A percentile compares a stretch with the other conserved stretches of the same genome.
These are phyloP conservation scores for Ctenochaetus hawaiiensis DNA, from an alignment of 2,797 vertebrate species.

Conservation along the genomic window DNA sequence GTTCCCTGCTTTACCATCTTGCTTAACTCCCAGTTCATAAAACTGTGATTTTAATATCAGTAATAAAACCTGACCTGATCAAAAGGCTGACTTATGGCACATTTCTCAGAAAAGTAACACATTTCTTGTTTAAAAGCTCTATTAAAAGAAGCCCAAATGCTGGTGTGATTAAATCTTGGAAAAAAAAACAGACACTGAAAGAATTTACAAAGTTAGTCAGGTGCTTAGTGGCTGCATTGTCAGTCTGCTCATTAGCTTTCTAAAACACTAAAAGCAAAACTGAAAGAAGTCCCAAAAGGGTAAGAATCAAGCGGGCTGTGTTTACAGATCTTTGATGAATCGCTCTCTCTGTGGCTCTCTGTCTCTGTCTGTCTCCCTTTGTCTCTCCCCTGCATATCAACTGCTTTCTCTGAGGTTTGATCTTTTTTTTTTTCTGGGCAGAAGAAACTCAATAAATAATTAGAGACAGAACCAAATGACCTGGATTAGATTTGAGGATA, in stretches of 20 bases:
- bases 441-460: conserved; percentile 80
- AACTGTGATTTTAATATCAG: not conserved
- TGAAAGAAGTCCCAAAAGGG: conserved; percentile 41
- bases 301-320: conserved; percentile 42
- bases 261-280: conserved; percentile 33
- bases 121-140: not conserved
- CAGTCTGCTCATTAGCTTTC: conserved; percentile 37
- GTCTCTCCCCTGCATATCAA: conserved; percentile 63
- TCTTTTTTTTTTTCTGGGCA: conserved; percentile 16
- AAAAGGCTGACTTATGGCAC: not conserved
- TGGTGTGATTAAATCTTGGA: not conserved
- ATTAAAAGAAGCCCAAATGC: not conserved
- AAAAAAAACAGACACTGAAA: conserved; percentile 1
- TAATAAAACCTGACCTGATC: conserved; percentile 6
- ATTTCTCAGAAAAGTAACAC: conserved; percentile 12
- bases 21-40: not conserved
- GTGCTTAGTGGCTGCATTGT: conserved; percentile 15
- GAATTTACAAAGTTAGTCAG: conserved; percentile 34
- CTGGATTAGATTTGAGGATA: conserved; percentile 76
- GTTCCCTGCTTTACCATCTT: not conserved
- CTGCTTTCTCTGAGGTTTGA: conserved; percentile 53
- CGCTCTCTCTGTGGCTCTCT: conserved; percentile 26
- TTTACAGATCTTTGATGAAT: conserved; percentile 66
- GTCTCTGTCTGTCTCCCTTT: conserved; percentile 42
- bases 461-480: conserved; percentile 73